Evolutionary conservation across 2,113 vertebrate genomes (phyloP).

Genomic region (Anolis carolinensis): DNA sequence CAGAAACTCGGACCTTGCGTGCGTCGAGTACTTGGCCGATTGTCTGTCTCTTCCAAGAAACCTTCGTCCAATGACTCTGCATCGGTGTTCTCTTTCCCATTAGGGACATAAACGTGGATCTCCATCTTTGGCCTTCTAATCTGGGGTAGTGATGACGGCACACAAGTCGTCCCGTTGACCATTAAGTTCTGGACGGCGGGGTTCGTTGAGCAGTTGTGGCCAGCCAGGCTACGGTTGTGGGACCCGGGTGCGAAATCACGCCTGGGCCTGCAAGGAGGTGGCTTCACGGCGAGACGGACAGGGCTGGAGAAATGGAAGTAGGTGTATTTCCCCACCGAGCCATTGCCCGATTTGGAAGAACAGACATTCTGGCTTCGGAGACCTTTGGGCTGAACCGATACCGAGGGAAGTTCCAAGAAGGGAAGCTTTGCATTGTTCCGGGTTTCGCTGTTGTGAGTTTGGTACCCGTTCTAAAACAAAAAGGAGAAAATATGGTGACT

Average conservation of each 20-base stretch:
- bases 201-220: background rate
- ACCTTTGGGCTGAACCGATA: background rate
- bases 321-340: slow-evolving; percentile 9
- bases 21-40: no score
- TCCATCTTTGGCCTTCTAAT: slow-evolving; percentile 58
- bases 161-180: slow-evolving; percentile 69
- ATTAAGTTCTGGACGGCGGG: slow-evolving; percentile 54
- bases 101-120: slow-evolving; percentile 78
- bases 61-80: slow-evolving; percentile 50
- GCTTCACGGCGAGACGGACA: slow-evolving; percentile 58
- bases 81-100: slow-evolving; percentile 38
- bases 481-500: no score
- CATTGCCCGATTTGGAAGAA: background rate
- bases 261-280: slow-evolving; percentile 1
- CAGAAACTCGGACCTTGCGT: background rate
- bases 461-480: background rate
- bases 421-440: background rate
- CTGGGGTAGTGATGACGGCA: slow-evolving; percentile 24
- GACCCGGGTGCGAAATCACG: slow-evolving; percentile 4
- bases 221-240: slow-evolving; percentile 2
- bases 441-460: background rate
- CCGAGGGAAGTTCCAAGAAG: background rate
- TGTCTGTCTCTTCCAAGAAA: slow-evolving; percentile 70
- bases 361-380: background rate
- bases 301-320: slow-evolving; percentile 72